Evolutionary conservation across 64 coral and sea anemone species (phyloP).

Genomic region (Pocillopora damicornis): DNA sequence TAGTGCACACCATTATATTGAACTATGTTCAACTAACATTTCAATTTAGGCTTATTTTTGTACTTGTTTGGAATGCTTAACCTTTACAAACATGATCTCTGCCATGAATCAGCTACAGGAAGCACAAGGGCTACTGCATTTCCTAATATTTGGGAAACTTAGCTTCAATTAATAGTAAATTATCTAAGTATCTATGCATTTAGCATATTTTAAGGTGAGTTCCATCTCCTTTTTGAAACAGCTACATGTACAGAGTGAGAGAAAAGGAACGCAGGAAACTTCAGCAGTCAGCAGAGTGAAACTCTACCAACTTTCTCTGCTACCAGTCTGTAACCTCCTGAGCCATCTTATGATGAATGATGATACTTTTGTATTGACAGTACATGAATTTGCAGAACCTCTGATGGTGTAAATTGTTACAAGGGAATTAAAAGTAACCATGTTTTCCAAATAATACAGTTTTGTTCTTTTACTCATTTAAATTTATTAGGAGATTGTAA

Average conservation of each 20-base stretch:
- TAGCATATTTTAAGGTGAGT: too few relatives aligned
- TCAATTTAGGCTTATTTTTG: too few relatives aligned
- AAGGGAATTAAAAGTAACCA: not conserved
- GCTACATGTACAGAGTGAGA: conserved; percentile 49
- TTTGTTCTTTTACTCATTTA: too few relatives aligned
- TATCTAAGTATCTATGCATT: too few relatives aligned
- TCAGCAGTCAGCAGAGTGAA: not conserved
- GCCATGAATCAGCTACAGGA: too few relatives aligned
- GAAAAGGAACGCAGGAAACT: conserved; percentile 57
- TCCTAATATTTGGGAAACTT: not conserved
- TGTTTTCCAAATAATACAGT: not conserved
- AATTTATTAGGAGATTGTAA: too few relatives aligned
- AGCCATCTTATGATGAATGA: not conserved
- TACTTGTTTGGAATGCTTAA: too few relatives aligned
- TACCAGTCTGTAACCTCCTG: not conserved
- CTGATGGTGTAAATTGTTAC: not conserved
- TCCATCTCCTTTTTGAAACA: not conserved
- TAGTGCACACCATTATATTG: too few relatives aligned
- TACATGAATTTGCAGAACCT: not conserved
- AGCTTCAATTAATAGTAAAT: too few relatives aligned
- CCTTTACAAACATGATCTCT: too few relatives aligned
- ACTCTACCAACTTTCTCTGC: not conserved
- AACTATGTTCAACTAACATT: too few relatives aligned
- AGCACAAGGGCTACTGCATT: not conserved
- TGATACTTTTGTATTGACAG: not conserved